Evolutionary conservation across 2,113 vertebrate species (phyloP).

Genomic region (Aldabrachelys gigantea): DNA sequence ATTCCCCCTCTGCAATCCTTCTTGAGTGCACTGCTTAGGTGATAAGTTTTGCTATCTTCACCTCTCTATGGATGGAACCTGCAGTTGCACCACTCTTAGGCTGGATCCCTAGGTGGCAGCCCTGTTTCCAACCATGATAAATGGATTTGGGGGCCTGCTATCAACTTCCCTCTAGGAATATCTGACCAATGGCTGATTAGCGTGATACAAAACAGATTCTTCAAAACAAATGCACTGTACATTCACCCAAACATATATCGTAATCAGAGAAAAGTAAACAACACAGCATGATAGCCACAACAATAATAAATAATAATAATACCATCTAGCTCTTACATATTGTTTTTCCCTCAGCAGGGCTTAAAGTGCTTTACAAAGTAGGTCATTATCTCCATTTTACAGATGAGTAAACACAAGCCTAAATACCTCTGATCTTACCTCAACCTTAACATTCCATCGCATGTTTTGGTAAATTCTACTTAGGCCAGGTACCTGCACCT

Average conservation of each 20-base stretch:
- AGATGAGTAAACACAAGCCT: too few species aligned
- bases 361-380: too few species aligned
- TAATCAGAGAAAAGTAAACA: neutral
- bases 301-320: too few species aligned
- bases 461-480: neutral
- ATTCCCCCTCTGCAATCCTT: neutral
- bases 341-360: too few species aligned
- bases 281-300: neutral
- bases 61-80: neutral
- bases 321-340: too few species aligned
- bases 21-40: neutral
- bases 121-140: neutral
- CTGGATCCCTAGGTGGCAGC: neutral
- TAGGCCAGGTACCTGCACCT: neutral
- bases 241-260: slow-evolving; percentile 26
- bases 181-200: neutral
- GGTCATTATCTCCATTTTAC: too few species aligned
- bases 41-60: neutral
- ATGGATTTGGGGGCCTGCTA: neutral
- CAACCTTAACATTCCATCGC: slow-evolving; percentile 6
- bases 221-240: slow-evolving; percentile 36
- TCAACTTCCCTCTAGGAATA: neutral
- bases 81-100: neutral
- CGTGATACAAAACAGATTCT: slow-evolving; percentile 7
- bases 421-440: neutral